These are phyloP conservation scores for Phodopus roborovskii DNA, from an alignment of 2,113 vertebrate species.

Conservation along the genomic window DNA sequence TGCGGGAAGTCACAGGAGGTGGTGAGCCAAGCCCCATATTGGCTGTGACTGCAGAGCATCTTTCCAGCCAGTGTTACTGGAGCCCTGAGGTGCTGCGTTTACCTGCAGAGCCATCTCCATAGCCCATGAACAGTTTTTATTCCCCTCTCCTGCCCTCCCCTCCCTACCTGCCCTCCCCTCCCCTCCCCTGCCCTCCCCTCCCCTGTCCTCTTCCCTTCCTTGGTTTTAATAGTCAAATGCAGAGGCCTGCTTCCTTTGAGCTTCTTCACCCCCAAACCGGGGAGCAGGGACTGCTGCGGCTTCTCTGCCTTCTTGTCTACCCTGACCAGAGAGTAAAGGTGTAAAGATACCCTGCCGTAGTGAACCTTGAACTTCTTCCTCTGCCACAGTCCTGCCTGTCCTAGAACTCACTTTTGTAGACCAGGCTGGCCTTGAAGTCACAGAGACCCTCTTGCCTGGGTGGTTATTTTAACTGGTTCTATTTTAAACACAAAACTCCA, in stretches of 20 bases:
- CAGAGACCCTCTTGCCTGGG: too few relatives aligned
- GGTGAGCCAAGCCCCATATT: not conserved
- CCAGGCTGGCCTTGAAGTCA: too few relatives aligned
- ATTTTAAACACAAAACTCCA: not conserved
- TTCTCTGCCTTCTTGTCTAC: not conserved
- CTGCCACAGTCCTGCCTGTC: too few relatives aligned
- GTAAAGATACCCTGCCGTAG: not conserved
- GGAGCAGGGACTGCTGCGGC: not conserved
- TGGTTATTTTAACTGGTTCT: not conserved
- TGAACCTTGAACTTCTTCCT: not conserved
- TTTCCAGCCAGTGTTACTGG: not conserved
- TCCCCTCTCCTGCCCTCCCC: rapidly evolving
- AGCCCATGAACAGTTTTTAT: not conserved
- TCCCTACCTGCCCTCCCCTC: rapidly evolving
- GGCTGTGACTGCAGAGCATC: not conserved
- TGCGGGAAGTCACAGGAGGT: not conserved
- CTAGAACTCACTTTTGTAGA: too few relatives aligned
- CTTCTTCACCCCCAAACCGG: not conserved
- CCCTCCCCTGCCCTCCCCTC: too few relatives aligned
- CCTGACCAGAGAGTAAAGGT: not conserved
- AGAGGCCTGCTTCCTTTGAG: not conserved
- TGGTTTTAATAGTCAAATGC: not conserved
- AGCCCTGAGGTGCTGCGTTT: too few relatives aligned
- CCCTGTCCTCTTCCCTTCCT: too few relatives aligned
- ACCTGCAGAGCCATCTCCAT: not conserved